Conservation (phyloP, 2,113 vertebrate genomes). For the Hemibagrus wyckioides region DNA sequence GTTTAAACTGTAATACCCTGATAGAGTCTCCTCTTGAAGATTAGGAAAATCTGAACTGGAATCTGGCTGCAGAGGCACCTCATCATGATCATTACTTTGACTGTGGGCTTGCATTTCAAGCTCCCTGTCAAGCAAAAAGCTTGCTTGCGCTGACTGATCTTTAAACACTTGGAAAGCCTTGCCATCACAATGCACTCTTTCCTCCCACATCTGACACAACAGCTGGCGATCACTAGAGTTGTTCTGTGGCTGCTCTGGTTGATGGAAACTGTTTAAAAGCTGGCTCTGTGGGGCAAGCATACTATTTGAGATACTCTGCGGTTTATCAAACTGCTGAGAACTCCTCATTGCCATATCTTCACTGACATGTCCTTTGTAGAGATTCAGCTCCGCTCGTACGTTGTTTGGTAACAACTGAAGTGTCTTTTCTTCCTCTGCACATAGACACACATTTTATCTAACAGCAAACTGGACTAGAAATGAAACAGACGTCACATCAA, state of each 20-base stretch:
- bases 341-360: background rate
- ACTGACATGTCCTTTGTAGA: background rate
- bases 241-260: conserved; percentile 1
- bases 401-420: conserved; percentile 16
- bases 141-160: conserved; percentile 30
- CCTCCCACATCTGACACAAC: conserved; percentile 39
- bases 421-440: conserved; percentile 11
- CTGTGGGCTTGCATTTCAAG: conserved; percentile 31
- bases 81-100: background rate
- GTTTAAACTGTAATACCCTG: conserved; percentile 54
- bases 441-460: background rate
- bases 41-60: conserved; percentile 21
- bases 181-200: background rate
- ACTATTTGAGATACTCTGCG: background rate
- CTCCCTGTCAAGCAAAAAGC: conserved; percentile 55
- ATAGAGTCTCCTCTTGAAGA: conserved; percentile 13
- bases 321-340: background rate
- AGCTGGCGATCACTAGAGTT: conserved; percentile 11
- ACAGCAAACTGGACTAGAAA: background rate
- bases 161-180: background rate
- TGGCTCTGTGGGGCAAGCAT: background rate
- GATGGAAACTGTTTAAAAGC: background rate
- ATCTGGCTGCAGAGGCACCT: background rate
- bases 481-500: background rate
- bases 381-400: conserved; percentile 36